Percentiles rank a stretch among this genome's conserved stretches.
These are phyloP conservation scores for Gobionotothen gibberifrons DNA, from an alignment of 2,797 vertebrate species.

Conservation along the genomic window DNA sequence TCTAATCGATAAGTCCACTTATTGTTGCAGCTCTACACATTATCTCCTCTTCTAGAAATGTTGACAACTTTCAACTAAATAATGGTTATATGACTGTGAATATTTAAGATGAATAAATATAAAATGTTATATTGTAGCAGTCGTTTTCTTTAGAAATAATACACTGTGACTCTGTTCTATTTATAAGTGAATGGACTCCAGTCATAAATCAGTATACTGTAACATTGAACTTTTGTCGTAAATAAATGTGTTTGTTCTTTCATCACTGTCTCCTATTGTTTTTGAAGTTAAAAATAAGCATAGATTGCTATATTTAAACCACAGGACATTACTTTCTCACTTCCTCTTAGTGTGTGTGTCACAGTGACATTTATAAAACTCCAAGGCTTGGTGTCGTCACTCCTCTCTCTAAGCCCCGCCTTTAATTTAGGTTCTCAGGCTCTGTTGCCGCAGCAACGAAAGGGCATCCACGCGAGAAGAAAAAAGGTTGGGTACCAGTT, in stretches of 20 bases:
- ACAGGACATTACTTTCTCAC: background rate
- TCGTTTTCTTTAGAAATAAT: background rate
- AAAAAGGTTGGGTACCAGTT: conserved; percentile 55
- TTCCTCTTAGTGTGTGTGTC: background rate
- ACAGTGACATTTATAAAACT: conserved; percentile 31
- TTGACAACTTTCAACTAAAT: too few species aligned
- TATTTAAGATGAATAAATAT: too few species aligned
- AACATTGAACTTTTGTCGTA: background rate
- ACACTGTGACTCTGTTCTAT: background rate
- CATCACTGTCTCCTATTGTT: background rate
- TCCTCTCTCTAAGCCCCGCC: conserved; percentile 15
- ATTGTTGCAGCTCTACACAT: too few species aligned
- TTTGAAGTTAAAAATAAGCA: background rate
- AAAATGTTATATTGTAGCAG: too few species aligned
- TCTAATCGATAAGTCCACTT: too few species aligned
- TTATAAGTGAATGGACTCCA: background rate
- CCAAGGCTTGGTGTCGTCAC: conserved; percentile 7
- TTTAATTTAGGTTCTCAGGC: conserved; percentile 63
- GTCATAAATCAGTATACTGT: background rate
- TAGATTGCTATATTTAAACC: background rate
- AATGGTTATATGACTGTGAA: too few species aligned
- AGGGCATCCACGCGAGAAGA: conserved; percentile 39
- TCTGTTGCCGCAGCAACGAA: conserved; percentile 66
- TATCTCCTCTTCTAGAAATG: too few species aligned
- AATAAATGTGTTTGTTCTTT: conserved; percentile 3